Percentiles rank a stretch among this genome's conserved stretches.
These are phyloP conservation scores for Zootoca vivipara DNA, from an alignment of 2,113 vertebrate species.

Conservation along the genomic window DNA sequence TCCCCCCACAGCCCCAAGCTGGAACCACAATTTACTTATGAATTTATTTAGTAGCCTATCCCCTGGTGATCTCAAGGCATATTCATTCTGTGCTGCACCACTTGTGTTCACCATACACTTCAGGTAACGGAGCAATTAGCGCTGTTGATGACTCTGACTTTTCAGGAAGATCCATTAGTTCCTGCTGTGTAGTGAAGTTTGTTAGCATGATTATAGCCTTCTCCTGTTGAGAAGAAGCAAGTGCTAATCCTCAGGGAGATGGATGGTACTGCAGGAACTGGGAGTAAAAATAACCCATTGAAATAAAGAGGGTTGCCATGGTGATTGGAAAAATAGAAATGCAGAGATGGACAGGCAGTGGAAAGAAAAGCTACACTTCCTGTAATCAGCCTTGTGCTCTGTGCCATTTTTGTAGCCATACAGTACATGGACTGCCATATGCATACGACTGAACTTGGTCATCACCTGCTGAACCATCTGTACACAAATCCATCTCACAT, in stretches of 20 bases:
- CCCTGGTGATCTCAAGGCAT: not conserved
- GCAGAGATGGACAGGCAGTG: conserved; percentile 14
- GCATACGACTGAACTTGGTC: not conserved
- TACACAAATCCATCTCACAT: not conserved
- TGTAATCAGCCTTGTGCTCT: conserved; percentile 1
- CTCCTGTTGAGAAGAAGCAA: conserved; percentile 10
- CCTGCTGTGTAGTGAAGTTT: conserved; percentile 35
- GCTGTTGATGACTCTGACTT: conserved; percentile 8
- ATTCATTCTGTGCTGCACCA: not conserved
- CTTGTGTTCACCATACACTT: conserved; percentile 19
- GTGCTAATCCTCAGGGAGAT: conserved; percentile 29
- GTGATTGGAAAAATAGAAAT: conserved; percentile 19
- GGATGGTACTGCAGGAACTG: conserved; percentile 16
- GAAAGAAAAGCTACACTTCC: not conserved
- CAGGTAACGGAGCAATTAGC: conserved; percentile 29
- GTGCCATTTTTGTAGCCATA: not conserved
- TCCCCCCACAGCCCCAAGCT: not conserved
- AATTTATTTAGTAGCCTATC: not conserved
- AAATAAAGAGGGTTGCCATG: conserved; percentile 28
- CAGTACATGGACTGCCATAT: not conserved
- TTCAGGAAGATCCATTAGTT: conserved; percentile 21
- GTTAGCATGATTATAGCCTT: conserved; percentile 34
- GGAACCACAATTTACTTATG: not conserved
- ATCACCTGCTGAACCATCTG: not conserved
- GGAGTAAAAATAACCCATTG: conserved; percentile 41